A percentile compares a stretch with the other conserved stretches of the same genome.
These are phyloP conservation scores for Hirudo medicinalis DNA, from an alignment of 1,140 invertebrate genomes.

Conservation along the genomic window DNA sequence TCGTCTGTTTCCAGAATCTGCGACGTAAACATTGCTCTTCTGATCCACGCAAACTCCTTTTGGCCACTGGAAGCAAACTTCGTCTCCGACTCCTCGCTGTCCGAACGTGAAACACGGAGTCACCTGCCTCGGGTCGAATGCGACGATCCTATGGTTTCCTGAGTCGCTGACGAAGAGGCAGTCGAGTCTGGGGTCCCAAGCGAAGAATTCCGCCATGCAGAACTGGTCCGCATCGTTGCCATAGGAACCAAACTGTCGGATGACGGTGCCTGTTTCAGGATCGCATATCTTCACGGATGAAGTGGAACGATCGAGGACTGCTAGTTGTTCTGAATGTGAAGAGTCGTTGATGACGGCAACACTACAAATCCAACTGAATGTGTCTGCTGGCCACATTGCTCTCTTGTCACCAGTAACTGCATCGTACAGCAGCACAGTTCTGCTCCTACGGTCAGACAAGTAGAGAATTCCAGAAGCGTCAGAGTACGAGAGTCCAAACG, in stretches of 20 bases:
- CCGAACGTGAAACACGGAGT: slow-evolving; percentile 49
- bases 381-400: slow-evolving; percentile 12
- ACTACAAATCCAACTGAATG: slow-evolving; percentile 19
- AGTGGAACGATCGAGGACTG: slow-evolving; percentile 15
- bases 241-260: slow-evolving; percentile 20
- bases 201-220: slow-evolving; percentile 22
- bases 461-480: slow-evolving; percentile 10
- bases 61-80: slow-evolving; percentile 66
- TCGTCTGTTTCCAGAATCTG: slow-evolving; percentile 78
- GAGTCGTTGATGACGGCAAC: slow-evolving; percentile 14
- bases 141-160: slow-evolving; percentile 29
- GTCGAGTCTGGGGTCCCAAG: slow-evolving; percentile 16
- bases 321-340: slow-evolving; percentile 1
- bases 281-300: not conserved
- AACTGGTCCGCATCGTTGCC: slow-evolving; percentile 19
- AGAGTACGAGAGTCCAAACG: slow-evolving; percentile 15
- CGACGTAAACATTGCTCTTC: slow-evolving; percentile 66
- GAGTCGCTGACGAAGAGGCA: slow-evolving; percentile 31
- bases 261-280: not conserved
- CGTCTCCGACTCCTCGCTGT: slow-evolving; percentile 50
- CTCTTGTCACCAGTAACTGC: not conserved
- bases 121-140: slow-evolving; percentile 27
- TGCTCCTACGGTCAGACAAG: slow-evolving; percentile 17
- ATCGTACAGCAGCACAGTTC: slow-evolving; percentile 16
- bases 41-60: slow-evolving; percentile 77